Conservation (phyloP, 2,113 vertebrate genomes). For the Spea bombifrons region DNA sequence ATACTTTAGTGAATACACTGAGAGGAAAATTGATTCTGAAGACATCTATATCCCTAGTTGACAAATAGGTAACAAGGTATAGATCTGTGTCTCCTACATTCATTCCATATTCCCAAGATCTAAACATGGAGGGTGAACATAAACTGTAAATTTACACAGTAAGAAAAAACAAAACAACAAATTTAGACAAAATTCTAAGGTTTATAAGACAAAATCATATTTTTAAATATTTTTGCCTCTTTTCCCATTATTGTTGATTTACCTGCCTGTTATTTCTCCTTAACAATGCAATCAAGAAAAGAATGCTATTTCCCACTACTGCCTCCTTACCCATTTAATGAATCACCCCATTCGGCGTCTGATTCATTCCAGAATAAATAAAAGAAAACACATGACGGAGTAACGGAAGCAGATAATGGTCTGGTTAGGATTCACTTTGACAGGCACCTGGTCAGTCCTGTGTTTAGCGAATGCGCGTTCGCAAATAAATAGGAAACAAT, state of each 20-base stretch:
- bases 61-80: no score
- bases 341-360: slow-evolving; percentile 31
- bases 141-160: no score
- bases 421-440: slow-evolving; percentile 28
- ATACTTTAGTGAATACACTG: no score
- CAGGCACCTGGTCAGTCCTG: slow-evolving; percentile 36
- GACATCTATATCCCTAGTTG: no score
- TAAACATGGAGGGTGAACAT: no score
- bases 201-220: background rate
- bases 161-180: no score
- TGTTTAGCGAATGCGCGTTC: slow-evolving; percentile 16
- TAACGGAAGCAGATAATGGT: slow-evolving; percentile 36
- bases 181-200: no score
- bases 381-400: background rate
- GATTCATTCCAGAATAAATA: slow-evolving; percentile 24
- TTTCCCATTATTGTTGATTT: background rate
- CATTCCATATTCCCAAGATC: no score
- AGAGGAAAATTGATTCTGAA: no score
- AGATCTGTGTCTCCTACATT: no score
- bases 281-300: slow-evolving; percentile 12
- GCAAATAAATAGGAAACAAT: slow-evolving; percentile 38
- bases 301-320: slow-evolving; percentile 17
- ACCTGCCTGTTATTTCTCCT: slow-evolving; percentile 30
- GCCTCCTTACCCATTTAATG: slow-evolving; percentile 23
- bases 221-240: background rate